Evolutionary conservation across 2,888 invertebrate genomes (phyloP).

Genomic region (Phaonia tiefii): DNA sequence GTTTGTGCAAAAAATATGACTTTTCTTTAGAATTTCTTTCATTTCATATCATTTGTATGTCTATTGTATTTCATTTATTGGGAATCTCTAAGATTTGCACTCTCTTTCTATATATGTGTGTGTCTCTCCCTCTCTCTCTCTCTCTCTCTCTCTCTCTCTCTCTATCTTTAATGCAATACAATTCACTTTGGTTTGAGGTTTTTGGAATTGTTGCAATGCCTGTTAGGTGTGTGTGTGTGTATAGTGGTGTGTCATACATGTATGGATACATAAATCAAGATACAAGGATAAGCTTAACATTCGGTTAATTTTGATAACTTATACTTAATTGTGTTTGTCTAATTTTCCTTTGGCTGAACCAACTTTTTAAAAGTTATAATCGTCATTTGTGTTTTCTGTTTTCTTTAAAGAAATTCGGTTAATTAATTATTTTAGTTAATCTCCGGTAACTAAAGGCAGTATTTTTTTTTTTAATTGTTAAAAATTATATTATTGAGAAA

Average conservation of each 20-base stretch:
- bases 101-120: too few species aligned
- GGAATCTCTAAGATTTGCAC: neutral
- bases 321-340: slow-evolving; percentile 13
- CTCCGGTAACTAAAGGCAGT: slow-evolving; percentile 9
- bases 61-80: slow-evolving; percentile 31
- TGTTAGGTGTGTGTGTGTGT: neutral
- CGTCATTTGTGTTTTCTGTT: slow-evolving; percentile 6
- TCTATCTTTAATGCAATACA: slow-evolving; percentile 8
- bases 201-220: neutral
- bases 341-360: neutral
- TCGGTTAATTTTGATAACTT: slow-evolving; percentile 6
- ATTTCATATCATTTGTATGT: slow-evolving; percentile 14
- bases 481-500: too few species aligned
- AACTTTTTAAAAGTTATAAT: slow-evolving; percentile 44
- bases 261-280: neutral
- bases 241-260: neutral
- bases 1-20: slow-evolving; percentile 66
- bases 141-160: too few species aligned
- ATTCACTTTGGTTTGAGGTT: slow-evolving; percentile 17
- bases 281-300: neutral
- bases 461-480: too few species aligned
- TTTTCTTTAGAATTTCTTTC: slow-evolving; percentile 44
- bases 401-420: slow-evolving; percentile 23
- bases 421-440: too few species aligned
- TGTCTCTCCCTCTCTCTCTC: too few species aligned